Evolutionary conservation across 2,797 vertebrate genomes (phyloP).

Genomic region (Botia kubotai): DNA sequence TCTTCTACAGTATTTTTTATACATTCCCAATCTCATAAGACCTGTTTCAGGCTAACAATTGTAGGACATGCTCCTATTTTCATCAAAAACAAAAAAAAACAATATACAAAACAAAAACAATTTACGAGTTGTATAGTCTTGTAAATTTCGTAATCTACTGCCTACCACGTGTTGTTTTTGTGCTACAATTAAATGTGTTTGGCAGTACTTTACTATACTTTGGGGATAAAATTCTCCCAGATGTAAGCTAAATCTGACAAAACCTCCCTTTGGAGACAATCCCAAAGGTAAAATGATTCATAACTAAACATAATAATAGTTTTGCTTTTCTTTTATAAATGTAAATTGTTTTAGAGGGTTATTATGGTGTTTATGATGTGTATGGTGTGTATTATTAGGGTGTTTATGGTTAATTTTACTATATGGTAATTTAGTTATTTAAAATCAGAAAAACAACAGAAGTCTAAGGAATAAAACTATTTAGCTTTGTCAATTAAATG

Average conservation of each 20-base stretch:
- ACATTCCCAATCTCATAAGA: background rate
- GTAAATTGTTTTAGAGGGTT: too few relatives aligned
- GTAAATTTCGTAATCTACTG: background rate
- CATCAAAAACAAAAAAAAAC: background rate
- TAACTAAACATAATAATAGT: background rate
- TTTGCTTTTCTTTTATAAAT: too few relatives aligned
- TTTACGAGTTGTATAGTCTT: too few relatives aligned
- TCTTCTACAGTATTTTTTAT: background rate
- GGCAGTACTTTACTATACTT: background rate
- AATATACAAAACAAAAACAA: too few relatives aligned
- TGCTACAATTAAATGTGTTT: slow-evolving; percentile 5
- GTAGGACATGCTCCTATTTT: too few relatives aligned
- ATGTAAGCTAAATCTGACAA: background rate
- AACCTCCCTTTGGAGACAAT: background rate
- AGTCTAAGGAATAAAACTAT: background rate
- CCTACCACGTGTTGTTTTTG: slow-evolving; percentile 5
- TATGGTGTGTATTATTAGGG: too few relatives aligned
- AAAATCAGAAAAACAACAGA: background rate
- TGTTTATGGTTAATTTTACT: too few relatives aligned
- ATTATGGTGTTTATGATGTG: too few relatives aligned
- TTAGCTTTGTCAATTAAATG: background rate
- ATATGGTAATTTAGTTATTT: background rate
- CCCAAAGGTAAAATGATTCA: background rate
- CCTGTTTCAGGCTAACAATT: background rate
- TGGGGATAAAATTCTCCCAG: background rate